phyloP scores from a whole-genome alignment of 1,140 invertebrate genomes.

The Coptotermes formosanus region DNA sequence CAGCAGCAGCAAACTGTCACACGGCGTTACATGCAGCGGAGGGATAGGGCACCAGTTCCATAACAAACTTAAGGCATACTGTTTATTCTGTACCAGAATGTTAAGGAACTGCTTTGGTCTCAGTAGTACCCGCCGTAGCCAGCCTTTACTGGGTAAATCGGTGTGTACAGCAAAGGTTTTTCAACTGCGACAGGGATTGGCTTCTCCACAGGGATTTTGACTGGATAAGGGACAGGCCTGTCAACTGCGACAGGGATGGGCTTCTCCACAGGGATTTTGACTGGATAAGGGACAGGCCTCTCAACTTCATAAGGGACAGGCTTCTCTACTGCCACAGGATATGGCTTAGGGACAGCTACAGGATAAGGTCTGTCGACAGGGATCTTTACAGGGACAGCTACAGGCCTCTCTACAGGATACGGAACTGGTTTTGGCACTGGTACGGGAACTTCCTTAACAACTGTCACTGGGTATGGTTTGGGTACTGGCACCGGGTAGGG shows the following conservation, averaged over 20 bases:
- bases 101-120: too few species aligned
- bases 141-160: not conserved
- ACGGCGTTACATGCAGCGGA: too few species aligned
- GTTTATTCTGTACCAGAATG: not conserved
- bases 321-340: conserved; percentile 47
- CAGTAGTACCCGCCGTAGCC: not conserved
- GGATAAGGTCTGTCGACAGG: conserved; percentile 56
- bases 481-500: conserved; percentile 44
- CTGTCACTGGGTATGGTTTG: conserved; percentile 27
- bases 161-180: not conserved
- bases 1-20: too few species aligned
- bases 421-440: conserved; percentile 43
- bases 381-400: conserved; percentile 59
- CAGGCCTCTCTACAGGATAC: conserved; percentile 66
- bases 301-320: conserved; percentile 33
- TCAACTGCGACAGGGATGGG: not conserved
- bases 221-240: not conserved
- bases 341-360: conserved; percentile 65
- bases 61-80: not conserved
- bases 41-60: not conserved
- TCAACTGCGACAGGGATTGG: not conserved
- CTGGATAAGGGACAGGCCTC: conserved; percentile 27
- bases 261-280: not conserved
- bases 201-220: conserved; percentile 3
- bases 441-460: conserved; percentile 29